Conservation (phyloP, 2,113 vertebrate genomes). For the Melanerpes aurifrons region DNA sequence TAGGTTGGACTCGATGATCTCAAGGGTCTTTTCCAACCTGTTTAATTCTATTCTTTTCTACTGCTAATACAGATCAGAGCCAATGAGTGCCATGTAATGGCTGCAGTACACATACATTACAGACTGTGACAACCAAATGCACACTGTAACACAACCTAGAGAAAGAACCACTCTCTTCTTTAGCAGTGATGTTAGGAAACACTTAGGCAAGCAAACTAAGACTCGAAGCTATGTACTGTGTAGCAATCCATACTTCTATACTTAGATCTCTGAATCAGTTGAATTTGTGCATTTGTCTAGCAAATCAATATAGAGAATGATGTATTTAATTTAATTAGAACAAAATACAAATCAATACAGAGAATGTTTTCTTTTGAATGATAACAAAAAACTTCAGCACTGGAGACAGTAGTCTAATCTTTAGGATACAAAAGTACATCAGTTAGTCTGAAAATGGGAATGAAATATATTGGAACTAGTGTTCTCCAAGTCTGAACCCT, state of each 20-base stretch:
- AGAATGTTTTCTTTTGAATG: neutral
- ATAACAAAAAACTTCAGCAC: neutral
- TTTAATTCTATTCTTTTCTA: too few relatives aligned
- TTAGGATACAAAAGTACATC: neutral
- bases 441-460: neutral
- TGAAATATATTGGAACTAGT: neutral
- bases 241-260: neutral
- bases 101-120: neutral
- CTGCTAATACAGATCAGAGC: neutral
- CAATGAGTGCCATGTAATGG: neutral
- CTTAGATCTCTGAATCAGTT: neutral
- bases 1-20: too few relatives aligned
- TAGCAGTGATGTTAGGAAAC: neutral
- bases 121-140: neutral
- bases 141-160: neutral
- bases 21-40: too few relatives aligned
- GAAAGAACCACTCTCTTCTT: neutral
- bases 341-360: neutral
- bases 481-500: neutral
- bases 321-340: neutral
- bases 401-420: neutral
- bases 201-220: neutral
- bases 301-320: neutral
- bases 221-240: neutral
- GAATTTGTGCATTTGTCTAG: neutral